A percentile compares a stretch with the other conserved stretches of the same genome.
phyloP scores from a whole-genome alignment of 1,140 invertebrate genomes.

The Camponotus floridanus region DNA sequence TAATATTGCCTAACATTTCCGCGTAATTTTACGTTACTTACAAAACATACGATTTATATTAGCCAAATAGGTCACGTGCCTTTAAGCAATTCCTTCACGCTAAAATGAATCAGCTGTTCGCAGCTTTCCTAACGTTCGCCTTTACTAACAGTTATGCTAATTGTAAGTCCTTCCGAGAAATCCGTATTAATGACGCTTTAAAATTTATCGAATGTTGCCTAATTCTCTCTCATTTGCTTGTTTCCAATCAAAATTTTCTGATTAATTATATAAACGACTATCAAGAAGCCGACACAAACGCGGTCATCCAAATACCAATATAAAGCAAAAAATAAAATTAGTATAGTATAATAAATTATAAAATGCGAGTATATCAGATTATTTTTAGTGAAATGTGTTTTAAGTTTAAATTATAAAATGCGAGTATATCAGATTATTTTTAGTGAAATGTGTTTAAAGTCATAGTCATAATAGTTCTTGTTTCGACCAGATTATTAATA shows the following conservation, averaged over 20 bases:
- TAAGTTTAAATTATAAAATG: constrained; percentile 1
- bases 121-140: constrained; percentile 5
- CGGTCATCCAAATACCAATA: neutral
- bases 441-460: neutral
- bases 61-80: constrained; percentile 29
- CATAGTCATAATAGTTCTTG: neutral
- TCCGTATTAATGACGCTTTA: neutral
- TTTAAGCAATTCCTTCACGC: constrained; percentile 42
- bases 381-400: neutral
- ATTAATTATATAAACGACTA: neutral
- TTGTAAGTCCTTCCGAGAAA: neutral
- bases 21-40: constrained; percentile 30
- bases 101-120: constrained; percentile 32
- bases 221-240: neutral
- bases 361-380: neutral
- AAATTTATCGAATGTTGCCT: neutral
- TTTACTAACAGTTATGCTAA: constrained; percentile 29
- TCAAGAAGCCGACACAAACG: neutral
- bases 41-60: constrained; percentile 42
- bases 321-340: neutral
- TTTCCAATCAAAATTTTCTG: constrained; percentile 1
- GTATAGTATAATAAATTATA: neutral
- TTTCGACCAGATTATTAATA: neutral
- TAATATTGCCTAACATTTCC: constrained; percentile 39
- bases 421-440: constrained; percentile 1